Evolutionary conservation across 1,140 invertebrate species (phyloP).

Genomic region (Formica selysi): DNA sequence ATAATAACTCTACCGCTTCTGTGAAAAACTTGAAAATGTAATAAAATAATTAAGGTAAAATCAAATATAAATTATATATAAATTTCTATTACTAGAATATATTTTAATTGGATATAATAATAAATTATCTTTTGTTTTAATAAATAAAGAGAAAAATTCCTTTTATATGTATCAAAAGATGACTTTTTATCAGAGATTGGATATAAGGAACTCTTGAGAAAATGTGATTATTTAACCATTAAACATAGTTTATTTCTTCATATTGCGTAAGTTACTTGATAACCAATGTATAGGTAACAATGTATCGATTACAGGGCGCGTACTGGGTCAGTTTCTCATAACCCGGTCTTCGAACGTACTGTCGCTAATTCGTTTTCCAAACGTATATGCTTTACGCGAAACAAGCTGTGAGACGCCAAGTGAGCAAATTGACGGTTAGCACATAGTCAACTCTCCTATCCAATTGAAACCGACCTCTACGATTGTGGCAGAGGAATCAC

Average conservation of each 20-base stretch:
- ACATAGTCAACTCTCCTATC: slow-evolving; percentile 16
- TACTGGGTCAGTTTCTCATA: slow-evolving; percentile 44
- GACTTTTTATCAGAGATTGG: neutral
- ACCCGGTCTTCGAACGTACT: neutral
- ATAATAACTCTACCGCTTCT: neutral
- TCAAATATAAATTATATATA: neutral
- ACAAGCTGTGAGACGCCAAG: slow-evolving; percentile 49
- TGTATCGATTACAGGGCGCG: slow-evolving; percentile 28
- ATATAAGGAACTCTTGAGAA: neutral
- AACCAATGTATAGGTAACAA: neutral
- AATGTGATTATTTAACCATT: slow-evolving; percentile 9
- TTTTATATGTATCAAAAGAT: neutral
- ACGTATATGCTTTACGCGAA: slow-evolving; percentile 52
- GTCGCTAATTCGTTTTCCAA: slow-evolving; percentile 47
- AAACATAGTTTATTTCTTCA: neutral
- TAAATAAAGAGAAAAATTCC: neutral
- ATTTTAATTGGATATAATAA: neutral
- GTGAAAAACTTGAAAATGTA: neutral
- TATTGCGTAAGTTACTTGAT: neutral
- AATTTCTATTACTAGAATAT: neutral
- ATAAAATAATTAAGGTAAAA: neutral
- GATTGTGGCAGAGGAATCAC: neutral
- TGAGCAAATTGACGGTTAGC: slow-evolving; percentile 44
- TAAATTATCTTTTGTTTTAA: neutral
- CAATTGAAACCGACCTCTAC: slow-evolving; percentile 30